Conservation (phyloP, 2,113 vertebrate species). For the Corydoras maculifer region DNA sequence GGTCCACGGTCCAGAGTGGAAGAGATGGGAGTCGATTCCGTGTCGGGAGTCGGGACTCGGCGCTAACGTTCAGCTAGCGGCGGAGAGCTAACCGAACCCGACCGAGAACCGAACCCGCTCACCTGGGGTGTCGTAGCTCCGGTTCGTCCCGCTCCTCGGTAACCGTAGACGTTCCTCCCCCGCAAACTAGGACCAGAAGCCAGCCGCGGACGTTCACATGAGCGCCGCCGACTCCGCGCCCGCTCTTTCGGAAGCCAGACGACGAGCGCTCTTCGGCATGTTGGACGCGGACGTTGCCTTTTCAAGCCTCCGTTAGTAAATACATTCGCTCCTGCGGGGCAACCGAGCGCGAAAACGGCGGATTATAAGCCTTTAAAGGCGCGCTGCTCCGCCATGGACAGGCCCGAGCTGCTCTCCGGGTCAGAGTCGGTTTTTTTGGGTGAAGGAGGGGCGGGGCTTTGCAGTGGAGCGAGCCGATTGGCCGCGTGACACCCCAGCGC, state of each 20-base stretch:
- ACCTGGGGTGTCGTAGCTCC: too few relatives aligned
- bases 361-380: constrained; percentile 52
- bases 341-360: constrained; percentile 6
- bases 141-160: too few relatives aligned
- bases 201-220: constrained; percentile 52
- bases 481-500: constrained; percentile 29
- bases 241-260: constrained; percentile 68
- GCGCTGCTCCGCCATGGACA: constrained; percentile 67
- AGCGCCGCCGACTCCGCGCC: constrained; percentile 69
- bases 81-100: too few relatives aligned
- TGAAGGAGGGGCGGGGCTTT: constrained; percentile 68
- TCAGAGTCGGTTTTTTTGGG: constrained; percentile 61
- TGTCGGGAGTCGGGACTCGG: too few relatives aligned
- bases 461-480: constrained; percentile 55
- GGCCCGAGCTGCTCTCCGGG: constrained; percentile 70
- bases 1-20: too few relatives aligned
- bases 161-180: too few relatives aligned
- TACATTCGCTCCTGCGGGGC: background rate
- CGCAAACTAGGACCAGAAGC: background rate
- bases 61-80: too few relatives aligned
- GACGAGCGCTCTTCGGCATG: constrained; percentile 68
- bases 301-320: constrained; percentile 4
- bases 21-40: too few relatives aligned
- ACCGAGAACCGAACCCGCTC: too few relatives aligned
- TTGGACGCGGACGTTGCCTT: constrained; percentile 55